phyloP scores from a whole-genome alignment of 2,113 vertebrate species.

The Marcusenius ussheri region DNA sequence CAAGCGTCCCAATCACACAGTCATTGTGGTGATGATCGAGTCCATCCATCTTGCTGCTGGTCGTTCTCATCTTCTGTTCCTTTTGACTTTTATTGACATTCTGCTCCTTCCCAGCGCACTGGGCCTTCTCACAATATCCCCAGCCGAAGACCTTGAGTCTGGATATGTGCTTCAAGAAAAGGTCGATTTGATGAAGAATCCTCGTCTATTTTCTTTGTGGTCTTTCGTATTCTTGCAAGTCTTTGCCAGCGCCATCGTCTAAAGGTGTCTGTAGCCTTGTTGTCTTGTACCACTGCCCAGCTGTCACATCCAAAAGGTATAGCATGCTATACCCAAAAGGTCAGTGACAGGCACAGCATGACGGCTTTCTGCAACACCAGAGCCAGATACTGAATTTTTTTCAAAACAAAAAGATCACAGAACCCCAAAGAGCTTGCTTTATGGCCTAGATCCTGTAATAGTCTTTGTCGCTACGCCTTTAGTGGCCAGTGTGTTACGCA shows the following conservation, averaged over 20 bases:
- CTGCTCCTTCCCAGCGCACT: background rate
- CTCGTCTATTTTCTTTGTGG: background rate
- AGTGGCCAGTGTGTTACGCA: background rate
- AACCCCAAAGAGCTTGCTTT: background rate
- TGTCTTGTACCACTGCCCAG: background rate
- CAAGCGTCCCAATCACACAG: background rate
- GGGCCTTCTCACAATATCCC: background rate
- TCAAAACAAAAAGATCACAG: background rate
- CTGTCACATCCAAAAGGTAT: background rate
- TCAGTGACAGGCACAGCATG: background rate
- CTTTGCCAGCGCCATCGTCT: background rate
- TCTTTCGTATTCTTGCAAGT: background rate
- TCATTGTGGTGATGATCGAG: background rate
- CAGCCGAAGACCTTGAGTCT: background rate
- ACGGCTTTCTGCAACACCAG: background rate
- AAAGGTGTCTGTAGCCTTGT: background rate
- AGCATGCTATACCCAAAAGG: background rate
- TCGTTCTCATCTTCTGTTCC: background rate
- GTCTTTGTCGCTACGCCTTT: background rate
- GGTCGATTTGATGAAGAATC: background rate
- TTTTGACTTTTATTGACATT: background rate
- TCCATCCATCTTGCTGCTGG: background rate
- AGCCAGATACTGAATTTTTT: background rate
- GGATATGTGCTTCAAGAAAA: background rate
- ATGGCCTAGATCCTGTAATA: background rate